phyloP scores from a whole-genome alignment of 2,113 vertebrate genomes.

The Neomonachus schauinslandi region DNA sequence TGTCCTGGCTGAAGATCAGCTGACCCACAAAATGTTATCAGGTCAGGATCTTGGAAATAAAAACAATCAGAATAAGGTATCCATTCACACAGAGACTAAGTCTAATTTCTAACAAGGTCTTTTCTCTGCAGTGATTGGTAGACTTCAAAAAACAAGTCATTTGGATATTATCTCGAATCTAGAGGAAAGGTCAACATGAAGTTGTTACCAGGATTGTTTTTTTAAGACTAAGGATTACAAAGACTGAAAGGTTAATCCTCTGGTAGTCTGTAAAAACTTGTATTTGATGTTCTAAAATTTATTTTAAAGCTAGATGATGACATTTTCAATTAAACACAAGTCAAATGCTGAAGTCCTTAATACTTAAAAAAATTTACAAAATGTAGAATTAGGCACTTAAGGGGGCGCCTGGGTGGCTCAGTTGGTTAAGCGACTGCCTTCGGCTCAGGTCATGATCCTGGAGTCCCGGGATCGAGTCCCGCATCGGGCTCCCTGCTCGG shows the following conservation, averaged over 20 bases:
- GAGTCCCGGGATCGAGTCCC: no score
- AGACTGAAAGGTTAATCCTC: conserved; percentile 64
- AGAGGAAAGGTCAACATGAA: conserved; percentile 72
- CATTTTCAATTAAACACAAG: conserved; percentile 62
- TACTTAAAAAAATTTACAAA: conserved; percentile 37
- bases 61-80: not conserved
- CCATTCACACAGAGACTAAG: not conserved
- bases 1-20: not conserved
- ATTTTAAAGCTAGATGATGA: conserved; percentile 47
- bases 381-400: not conserved
- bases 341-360: conserved; percentile 19
- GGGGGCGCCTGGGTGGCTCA: no score
- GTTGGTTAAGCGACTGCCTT: no score
- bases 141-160: conserved; percentile 62
- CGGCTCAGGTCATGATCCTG: no score
- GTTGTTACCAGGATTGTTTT: conserved; percentile 44
- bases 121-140: conserved; percentile 32
- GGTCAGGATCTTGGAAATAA: not conserved
- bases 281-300: conserved; percentile 16
- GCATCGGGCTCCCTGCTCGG: no score
- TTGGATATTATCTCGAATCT: conserved; percentile 50
- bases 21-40: not conserved
- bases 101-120: conserved; percentile 63
- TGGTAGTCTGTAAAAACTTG: conserved; percentile 43
- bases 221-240: conserved; percentile 62